Evolutionary conservation across 2,113 vertebrate genomes (phyloP).

Genomic region (Condylura cristata): DNA sequence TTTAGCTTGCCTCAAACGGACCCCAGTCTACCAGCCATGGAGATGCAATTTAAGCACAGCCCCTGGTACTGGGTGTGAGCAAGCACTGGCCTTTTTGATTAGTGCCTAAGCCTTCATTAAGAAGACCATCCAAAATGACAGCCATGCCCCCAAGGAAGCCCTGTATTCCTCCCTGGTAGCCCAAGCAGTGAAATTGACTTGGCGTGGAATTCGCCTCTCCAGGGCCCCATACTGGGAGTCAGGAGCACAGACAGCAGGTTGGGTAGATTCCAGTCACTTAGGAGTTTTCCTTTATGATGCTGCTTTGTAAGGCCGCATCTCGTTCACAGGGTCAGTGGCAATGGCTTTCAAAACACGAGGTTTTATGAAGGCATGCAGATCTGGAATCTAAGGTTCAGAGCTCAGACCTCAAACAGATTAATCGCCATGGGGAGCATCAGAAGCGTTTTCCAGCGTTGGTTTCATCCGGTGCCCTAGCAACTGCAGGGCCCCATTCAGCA

Average conservation of each 20-base stretch:
- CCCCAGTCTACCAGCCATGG: background rate
- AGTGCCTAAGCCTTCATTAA: conserved; percentile 67
- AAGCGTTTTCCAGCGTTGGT: conserved; percentile 70
- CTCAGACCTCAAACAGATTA: conserved; percentile 80
- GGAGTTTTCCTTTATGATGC: conserved; percentile 69
- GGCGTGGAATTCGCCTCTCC: conserved; percentile 75
- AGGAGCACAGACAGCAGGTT: conserved; percentile 65
- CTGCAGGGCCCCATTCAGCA: conserved; percentile 64
- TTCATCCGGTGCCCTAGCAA: conserved; percentile 76
- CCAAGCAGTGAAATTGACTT: conserved; percentile 79
- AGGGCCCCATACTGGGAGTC: conserved; percentile 65
- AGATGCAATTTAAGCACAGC: background rate
- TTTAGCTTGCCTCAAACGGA: background rate
- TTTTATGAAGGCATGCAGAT: conserved; percentile 77
- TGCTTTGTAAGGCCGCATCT: conserved; percentile 76
- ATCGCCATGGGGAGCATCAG: conserved; percentile 70
- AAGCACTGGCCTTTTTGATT: conserved; percentile 71
- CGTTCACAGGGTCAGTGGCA: conserved; percentile 77
- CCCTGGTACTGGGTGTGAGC: background rate
- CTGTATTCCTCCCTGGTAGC: conserved; percentile 69
- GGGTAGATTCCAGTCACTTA: conserved; percentile 76
- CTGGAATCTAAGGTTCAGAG: conserved; percentile 79
- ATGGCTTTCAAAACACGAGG: conserved; percentile 73
- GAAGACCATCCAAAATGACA: conserved; percentile 75
- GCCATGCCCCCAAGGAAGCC: conserved; percentile 65